These are phyloP conservation scores for Labrus mixtus DNA, from an alignment of 2,113 vertebrate genomes.

Conservation along the genomic window DNA sequence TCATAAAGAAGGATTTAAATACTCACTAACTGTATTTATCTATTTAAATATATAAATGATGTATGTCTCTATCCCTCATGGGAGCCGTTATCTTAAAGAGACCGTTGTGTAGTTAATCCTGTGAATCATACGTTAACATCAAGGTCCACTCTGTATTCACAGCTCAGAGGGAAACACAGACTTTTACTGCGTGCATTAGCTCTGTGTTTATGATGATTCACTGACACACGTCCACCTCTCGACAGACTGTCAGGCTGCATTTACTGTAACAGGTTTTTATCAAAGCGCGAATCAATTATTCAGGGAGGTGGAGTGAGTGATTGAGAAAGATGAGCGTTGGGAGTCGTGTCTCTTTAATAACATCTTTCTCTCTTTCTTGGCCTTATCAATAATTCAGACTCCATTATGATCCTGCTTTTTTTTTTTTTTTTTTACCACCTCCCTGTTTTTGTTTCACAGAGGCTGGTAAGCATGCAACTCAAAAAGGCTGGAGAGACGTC, in stretches of 20 bases:
- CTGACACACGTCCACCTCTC: constrained; percentile 29
- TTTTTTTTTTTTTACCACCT: too few relatives aligned
- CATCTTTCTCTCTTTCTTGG: constrained; percentile 47
- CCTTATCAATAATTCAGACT: constrained; percentile 75
- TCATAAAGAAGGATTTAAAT: too few relatives aligned
- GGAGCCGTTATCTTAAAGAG: neutral
- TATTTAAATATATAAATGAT: constrained; percentile 2
- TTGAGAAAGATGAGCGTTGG: constrained; percentile 37
- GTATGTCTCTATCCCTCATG: neutral
- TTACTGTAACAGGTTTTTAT: constrained; percentile 57
- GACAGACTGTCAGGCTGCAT: constrained; percentile 53
- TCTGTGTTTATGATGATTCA: constrained; percentile 52
- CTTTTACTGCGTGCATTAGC: constrained; percentile 39
- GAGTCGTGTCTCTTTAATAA: constrained; percentile 62
- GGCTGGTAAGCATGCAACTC: constrained; percentile 13
- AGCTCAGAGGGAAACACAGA: constrained; percentile 28
- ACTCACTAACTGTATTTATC: neutral
- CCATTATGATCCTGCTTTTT: constrained; percentile 55
- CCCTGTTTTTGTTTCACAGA: constrained; percentile 59
- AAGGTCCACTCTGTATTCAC: constrained; percentile 23
- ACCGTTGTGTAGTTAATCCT: neutral
- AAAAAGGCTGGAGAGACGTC: neutral
- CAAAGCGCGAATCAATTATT: constrained; percentile 70
- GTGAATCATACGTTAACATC: constrained; percentile 37
- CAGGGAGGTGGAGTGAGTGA: constrained; percentile 42